These are phyloP conservation scores for Orchestia grillus DNA, from an alignment of 1,140 invertebrate genomes.

Conservation along the genomic window DNA sequence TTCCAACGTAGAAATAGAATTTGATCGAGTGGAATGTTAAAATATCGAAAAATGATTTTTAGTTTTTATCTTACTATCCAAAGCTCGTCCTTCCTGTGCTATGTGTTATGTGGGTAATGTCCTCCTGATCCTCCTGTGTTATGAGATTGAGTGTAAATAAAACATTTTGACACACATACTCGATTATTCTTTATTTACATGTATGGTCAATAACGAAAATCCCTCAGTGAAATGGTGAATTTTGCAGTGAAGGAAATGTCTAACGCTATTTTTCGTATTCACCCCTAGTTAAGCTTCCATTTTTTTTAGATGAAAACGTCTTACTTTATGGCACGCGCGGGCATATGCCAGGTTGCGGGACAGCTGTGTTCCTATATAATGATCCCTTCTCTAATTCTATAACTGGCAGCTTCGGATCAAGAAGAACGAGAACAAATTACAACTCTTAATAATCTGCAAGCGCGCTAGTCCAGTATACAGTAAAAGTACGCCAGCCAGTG, in stretches of 20 bases:
- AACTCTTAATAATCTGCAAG: background rate
- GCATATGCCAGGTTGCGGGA: background rate
- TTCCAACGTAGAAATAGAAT: too few species aligned
- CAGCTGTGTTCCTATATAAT: background rate
- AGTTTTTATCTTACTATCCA: too few species aligned
- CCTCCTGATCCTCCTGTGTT: too few species aligned
- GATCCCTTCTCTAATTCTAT: conserved; percentile 10
- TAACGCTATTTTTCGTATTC: background rate
- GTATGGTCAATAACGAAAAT: background rate
- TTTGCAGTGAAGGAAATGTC: background rate
- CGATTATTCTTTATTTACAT: background rate
- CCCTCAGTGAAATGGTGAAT: background rate
- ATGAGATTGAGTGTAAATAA: background rate
- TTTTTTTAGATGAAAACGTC: background rate
- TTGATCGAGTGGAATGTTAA: too few species aligned
- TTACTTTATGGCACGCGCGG: background rate
- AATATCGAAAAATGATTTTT: too few species aligned
- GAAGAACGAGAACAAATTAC: background rate
- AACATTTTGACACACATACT: background rate
- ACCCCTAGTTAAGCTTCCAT: background rate
- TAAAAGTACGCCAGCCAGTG: background rate
- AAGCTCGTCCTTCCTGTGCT: too few species aligned
- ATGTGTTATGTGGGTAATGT: too few species aligned
- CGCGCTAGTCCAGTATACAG: background rate
- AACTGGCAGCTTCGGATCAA: background rate